These are phyloP conservation scores for Morpho deidamia DNA, from an alignment of 2,888 invertebrate genomes.

Conservation along the genomic window DNA sequence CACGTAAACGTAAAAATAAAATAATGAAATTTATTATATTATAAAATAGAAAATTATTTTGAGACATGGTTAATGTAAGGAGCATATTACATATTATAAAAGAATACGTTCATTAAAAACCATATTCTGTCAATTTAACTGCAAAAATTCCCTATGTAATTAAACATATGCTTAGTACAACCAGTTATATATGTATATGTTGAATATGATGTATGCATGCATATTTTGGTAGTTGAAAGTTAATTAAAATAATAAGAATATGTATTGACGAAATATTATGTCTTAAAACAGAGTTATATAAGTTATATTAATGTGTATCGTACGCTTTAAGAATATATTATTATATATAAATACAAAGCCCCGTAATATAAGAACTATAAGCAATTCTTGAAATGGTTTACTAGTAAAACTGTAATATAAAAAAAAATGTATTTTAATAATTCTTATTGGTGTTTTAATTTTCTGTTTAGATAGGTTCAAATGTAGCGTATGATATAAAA, in stretches of 20 bases:
- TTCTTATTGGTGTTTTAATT: slow-evolving; percentile 16
- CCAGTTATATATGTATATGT: too few relatives aligned
- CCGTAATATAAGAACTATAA: slow-evolving; percentile 6
- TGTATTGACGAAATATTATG: not conserved
- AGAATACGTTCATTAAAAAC: too few relatives aligned
- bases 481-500: slow-evolving; percentile 6
- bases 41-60: too few relatives aligned
- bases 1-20: too few relatives aligned
- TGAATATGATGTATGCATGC: not conserved
- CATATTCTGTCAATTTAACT: too few relatives aligned
- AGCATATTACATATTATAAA: too few relatives aligned
- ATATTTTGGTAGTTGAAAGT: not conserved
- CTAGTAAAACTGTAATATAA: slow-evolving; percentile 1
- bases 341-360: not conserved
- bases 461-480: slow-evolving; percentile 20
- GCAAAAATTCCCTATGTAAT: too few relatives aligned
- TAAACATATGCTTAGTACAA: too few relatives aligned
- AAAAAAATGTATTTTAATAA: slow-evolving; percentile 9
- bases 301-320: slow-evolving; percentile 5
- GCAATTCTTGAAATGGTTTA: slow-evolving; percentile 13
- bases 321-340: slow-evolving; percentile 1
- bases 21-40: too few relatives aligned
- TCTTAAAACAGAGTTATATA: not conserved
- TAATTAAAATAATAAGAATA: not conserved
- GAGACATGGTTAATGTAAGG: too few relatives aligned